Evolutionary conservation across 2,113 vertebrate species (phyloP), one percentile per base, ranked within the genome.

Genomic region (Cyprichromis sp.): DNA sequence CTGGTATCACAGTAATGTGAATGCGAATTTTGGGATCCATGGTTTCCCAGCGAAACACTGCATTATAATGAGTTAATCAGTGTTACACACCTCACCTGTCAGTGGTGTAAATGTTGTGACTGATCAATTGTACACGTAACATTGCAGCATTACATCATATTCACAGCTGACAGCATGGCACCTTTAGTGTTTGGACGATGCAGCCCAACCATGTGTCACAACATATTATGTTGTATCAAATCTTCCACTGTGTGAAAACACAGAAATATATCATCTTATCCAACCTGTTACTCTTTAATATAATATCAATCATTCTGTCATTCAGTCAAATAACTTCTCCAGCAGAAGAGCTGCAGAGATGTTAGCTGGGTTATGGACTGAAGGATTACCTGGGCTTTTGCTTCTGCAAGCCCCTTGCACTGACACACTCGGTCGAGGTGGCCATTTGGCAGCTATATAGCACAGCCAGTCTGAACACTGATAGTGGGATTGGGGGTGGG

Each of bases 291-390:
- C 9, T 78, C 71, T 31, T 36, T 68, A 76, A 76, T 79, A 50
- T 86, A 54, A 73, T 88, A 81, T 59, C n/a, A 34, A 61, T 16
- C 24, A 76, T 61, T 61, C 76, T 55, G 63, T 80, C 5, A 81
- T 61, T 61, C 66, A 61, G 52, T 80, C 57, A 83, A 6, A 81
- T 79, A 82, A 71, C 40, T 40, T 54, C 66, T 59, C 29, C 73
- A 83, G 54, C 86, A 36, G 63, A 57, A 81, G 66, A 63, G 53
- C 53, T 10, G 82, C 53, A 83, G 76, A 53, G 59, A 63, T 92
- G 90, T 80, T 84, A 90, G 89, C 82, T 90, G 85, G 89, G 91
- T 93, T 90, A 91, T 84, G 85, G 91, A 78, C 79, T 21, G 73
- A 76, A 88, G 89, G 88, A 92, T 94, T 91, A 94, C 86, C 79